A percentile compares a stretch with the other conserved stretches of the same genome.
Evolutionary conservation across 1,140 invertebrate species (phyloP).

Genomic region (Lethrus apterus): DNA sequence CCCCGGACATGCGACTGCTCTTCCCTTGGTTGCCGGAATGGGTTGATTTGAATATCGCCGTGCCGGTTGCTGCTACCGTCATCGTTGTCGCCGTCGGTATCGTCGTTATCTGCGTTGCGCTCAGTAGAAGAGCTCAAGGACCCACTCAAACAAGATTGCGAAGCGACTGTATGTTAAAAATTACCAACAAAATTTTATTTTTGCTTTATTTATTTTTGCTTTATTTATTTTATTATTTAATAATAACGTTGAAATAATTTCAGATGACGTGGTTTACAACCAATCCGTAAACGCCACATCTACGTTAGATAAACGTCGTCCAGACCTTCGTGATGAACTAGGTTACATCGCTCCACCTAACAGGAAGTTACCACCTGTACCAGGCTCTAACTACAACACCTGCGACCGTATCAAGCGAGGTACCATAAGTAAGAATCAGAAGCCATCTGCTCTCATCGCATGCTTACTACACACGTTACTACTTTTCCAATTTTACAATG

Average conservation of each 20-base stretch:
- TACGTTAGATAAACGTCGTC: slow-evolving; percentile 75
- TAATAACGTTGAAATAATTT: slow-evolving; percentile 20
- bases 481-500: neutral
- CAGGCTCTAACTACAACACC: slow-evolving; percentile 86
- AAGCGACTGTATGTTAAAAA: slow-evolving; percentile 51
- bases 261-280: slow-evolving; percentile 86
- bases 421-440: slow-evolving; percentile 72
- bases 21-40: slow-evolving; percentile 78
- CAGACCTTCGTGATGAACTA: slow-evolving; percentile 77
- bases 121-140: slow-evolving; percentile 65
- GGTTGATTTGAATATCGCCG: slow-evolving; percentile 79
- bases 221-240: neutral
- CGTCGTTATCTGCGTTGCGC: slow-evolving; percentile 78
- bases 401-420: slow-evolving; percentile 89
- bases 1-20: slow-evolving; percentile 47
- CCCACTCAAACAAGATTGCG: slow-evolving; percentile 69
- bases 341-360: slow-evolving; percentile 90
- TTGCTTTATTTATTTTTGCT: neutral
- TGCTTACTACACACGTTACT: neutral
- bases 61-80: slow-evolving; percentile 74
- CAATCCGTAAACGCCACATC: slow-evolving; percentile 66
- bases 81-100: slow-evolving; percentile 83
- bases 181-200: neutral
- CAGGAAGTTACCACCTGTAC: slow-evolving; percentile 81
- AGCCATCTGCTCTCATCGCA: neutral